Conservation (phyloP, 2,113 vertebrate species). For the Propithecus coquereli region DNA sequence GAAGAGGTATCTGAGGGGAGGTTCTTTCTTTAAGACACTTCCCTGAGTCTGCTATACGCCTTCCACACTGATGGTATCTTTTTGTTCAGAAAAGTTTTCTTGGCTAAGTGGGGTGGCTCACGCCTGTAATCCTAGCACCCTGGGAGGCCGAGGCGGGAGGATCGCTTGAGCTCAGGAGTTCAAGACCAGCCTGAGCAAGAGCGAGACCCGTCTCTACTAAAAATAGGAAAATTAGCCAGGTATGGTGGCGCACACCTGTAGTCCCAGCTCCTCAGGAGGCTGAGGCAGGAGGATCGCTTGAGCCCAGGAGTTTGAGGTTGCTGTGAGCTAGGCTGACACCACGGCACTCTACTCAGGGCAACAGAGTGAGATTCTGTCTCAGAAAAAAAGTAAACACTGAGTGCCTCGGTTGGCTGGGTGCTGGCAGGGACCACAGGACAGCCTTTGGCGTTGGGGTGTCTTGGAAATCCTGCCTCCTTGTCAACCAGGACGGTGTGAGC, state of each 20-base stretch:
- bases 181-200: too few species aligned
- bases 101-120: background rate
- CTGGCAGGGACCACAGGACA: fast-evolving
- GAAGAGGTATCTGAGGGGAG: background rate
- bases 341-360: too few species aligned
- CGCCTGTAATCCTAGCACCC: too few species aligned
- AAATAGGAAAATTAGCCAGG: too few species aligned
- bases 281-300: background rate
- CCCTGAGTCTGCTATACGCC: fast-evolving
- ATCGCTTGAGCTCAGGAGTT: too few species aligned
- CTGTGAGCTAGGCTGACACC: too few species aligned
- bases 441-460: background rate
- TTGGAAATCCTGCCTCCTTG: too few species aligned
- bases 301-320: too few species aligned
- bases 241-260: too few species aligned
- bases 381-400: background rate
- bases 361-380: background rate
- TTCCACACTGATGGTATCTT: background rate
- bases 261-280: too few species aligned
- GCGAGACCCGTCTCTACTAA: too few species aligned
- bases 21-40: background rate
- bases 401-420: background rate
- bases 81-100: background rate
- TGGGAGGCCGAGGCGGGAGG: too few species aligned
- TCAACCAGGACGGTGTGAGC: fast-evolving